These are phyloP conservation scores for Erethizon dorsatum DNA, from an alignment of 2,797 vertebrate species.

Conservation along the genomic window DNA sequence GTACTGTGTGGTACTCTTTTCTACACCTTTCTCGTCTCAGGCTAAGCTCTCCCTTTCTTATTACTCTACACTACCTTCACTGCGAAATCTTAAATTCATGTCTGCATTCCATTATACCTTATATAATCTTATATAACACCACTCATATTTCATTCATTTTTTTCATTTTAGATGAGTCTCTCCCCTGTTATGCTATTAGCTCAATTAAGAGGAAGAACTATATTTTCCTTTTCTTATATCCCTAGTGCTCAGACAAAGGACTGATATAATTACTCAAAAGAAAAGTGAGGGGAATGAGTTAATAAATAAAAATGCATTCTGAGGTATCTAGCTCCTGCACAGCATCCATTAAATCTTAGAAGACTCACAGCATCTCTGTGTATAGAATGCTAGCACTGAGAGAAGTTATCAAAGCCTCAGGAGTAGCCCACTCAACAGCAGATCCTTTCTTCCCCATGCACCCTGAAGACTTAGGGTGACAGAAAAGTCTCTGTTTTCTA, in stretches of 20 bases:
- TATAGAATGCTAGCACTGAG: not conserved
- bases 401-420: not conserved
- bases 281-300: not conserved
- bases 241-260: not conserved
- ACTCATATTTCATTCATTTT: not conserved
- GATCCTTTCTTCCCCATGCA: not conserved
- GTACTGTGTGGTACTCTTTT: not conserved
- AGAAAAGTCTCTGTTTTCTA: not conserved
- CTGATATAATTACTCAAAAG: not conserved
- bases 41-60: not conserved
- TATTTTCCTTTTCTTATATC: not conserved
- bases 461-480: not conserved
- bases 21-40: not conserved
- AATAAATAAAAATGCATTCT: not conserved
- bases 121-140: not conserved
- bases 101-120: not conserved
- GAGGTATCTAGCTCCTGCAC: not conserved
- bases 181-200: not conserved
- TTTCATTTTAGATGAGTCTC: constrained; percentile 7
- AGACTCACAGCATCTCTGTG: constrained; percentile 5
- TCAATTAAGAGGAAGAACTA: not conserved
- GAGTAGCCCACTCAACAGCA: not conserved
- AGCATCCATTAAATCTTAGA: not conserved
- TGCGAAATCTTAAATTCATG: not conserved
- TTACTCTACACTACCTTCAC: not conserved